A percentile compares a stretch with the other conserved stretches of the same genome.
phyloP scores from a whole-genome alignment of 2,888 invertebrate species.

The Hirtodrosophila duncani region DNA sequence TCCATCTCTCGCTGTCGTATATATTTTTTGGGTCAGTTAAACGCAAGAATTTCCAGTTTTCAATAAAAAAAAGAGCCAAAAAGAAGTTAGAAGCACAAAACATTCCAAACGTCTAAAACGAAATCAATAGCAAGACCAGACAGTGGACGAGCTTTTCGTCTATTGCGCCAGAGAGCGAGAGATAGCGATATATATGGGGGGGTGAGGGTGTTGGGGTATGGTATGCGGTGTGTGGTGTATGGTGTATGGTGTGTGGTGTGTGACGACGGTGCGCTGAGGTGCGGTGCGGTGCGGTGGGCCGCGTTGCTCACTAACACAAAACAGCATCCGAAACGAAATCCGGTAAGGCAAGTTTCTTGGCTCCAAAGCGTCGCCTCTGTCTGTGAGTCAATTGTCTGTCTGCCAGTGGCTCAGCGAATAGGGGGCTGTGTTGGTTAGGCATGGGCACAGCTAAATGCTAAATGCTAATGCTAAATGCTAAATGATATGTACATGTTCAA shows the following conservation, averaged over 20 bases:
- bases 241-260: neutral
- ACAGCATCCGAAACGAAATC: slow-evolving; percentile 68
- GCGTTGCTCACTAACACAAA: slow-evolving; percentile 6
- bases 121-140: slow-evolving; percentile 61
- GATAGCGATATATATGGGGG: neutral
- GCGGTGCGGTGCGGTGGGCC: neutral
- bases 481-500: too few species aligned
- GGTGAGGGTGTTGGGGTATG: neutral
- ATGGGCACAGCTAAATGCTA: too few species aligned
- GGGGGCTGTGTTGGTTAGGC: too few species aligned
- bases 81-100: slow-evolving; percentile 8
- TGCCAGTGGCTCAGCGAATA: too few species aligned
- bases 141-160: slow-evolving; percentile 4
- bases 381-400: slow-evolving; percentile 42
- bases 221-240: neutral
- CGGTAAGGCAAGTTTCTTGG: slow-evolving; percentile 71
- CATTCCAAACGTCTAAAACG: slow-evolving; percentile 59
- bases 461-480: too few species aligned
- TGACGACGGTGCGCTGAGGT: neutral
- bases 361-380: slow-evolving; percentile 31
- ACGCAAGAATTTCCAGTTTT: slow-evolving; percentile 63
- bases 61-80: slow-evolving; percentile 9
- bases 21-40: slow-evolving; percentile 57
- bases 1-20: slow-evolving; percentile 5
- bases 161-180: slow-evolving; percentile 17